These are phyloP conservation scores for Cossypha dichroa DNA, from an alignment of 2,797 vertebrate genomes.

Conservation along the genomic window DNA sequence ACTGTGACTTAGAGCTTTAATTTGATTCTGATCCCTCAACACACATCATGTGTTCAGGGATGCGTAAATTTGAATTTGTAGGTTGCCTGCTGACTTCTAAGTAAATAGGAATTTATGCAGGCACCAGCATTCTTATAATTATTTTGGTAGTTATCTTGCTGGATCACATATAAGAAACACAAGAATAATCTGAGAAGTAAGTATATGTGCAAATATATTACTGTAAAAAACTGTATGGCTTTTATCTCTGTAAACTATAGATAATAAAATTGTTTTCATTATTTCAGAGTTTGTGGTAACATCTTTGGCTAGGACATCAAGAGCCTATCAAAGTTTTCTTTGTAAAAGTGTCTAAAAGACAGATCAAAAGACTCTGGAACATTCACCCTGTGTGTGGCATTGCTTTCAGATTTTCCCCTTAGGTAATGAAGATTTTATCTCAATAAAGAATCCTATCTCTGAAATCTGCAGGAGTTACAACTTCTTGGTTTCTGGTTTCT, in stretches of 20 bases:
- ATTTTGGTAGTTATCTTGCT: constrained; percentile 28
- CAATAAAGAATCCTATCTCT: background rate
- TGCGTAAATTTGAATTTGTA: constrained; percentile 69
- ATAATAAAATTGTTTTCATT: background rate
- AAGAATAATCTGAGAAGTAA: background rate
- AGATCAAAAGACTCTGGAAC: background rate
- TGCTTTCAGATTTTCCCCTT: background rate
- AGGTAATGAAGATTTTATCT: background rate
- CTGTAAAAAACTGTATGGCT: background rate
- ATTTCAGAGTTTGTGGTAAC: background rate
- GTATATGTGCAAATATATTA: background rate
- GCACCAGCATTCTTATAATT: constrained; percentile 52
- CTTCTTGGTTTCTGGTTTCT: background rate
- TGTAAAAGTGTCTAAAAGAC: background rate
- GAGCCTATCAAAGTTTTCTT: background rate
- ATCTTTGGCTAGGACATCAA: background rate
- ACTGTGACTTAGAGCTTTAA: constrained; percentile 68
- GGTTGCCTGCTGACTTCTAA: constrained; percentile 67
- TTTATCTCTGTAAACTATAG: background rate
- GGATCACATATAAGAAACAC: constrained; percentile 12
- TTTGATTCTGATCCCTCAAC: constrained; percentile 76
- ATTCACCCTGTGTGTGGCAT: background rate
- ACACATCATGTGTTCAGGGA: constrained; percentile 37
- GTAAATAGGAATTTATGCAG: constrained; percentile 68
- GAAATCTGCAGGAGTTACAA: background rate